Conservation (phyloP, 2,797 vertebrate species). For the Gobionotothen gibberifrons region DNA sequence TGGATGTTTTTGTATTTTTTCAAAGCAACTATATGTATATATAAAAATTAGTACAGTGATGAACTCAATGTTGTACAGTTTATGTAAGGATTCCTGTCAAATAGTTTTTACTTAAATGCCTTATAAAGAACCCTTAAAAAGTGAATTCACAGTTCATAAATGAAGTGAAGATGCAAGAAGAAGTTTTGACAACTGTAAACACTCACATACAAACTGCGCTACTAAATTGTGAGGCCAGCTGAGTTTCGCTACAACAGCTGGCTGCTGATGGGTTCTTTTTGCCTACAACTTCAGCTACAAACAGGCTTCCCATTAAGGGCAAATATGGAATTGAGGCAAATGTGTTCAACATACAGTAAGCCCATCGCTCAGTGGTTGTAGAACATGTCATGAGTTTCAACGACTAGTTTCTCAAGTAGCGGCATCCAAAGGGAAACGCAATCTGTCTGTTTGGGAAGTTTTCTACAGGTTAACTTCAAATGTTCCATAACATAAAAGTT, state of each 20-base stretch:
- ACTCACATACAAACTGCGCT: background rate
- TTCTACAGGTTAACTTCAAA: slow-evolving; percentile 7
- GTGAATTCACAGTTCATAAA: slow-evolving; percentile 1
- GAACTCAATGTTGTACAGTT: no score
- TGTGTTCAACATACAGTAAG: slow-evolving; percentile 21
- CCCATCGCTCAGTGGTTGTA: background rate
- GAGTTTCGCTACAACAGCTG: slow-evolving; percentile 8
- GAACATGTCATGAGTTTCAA: slow-evolving; percentile 22
- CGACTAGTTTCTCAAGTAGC: background rate
- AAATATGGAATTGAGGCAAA: slow-evolving; percentile 39
- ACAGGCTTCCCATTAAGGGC: slow-evolving; percentile 27
- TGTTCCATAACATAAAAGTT: slow-evolving; percentile 20
- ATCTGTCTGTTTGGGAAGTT: background rate
- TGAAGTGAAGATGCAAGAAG: background rate
- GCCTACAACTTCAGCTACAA: slow-evolving; percentile 22
- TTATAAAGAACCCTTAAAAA: background rate
- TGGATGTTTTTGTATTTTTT: no score
- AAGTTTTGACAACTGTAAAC: slow-evolving; percentile 13
- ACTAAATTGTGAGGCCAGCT: background rate
- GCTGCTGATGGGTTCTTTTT: slow-evolving; percentile 30
- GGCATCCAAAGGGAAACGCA: slow-evolving; percentile 17
- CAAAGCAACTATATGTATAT: no score
- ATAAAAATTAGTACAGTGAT: no score
- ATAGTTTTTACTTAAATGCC: no score
- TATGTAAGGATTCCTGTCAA: no score